Evolutionary conservation across 2,797 vertebrate genomes (phyloP).

Genomic region (Eulemur rubriventer): DNA sequence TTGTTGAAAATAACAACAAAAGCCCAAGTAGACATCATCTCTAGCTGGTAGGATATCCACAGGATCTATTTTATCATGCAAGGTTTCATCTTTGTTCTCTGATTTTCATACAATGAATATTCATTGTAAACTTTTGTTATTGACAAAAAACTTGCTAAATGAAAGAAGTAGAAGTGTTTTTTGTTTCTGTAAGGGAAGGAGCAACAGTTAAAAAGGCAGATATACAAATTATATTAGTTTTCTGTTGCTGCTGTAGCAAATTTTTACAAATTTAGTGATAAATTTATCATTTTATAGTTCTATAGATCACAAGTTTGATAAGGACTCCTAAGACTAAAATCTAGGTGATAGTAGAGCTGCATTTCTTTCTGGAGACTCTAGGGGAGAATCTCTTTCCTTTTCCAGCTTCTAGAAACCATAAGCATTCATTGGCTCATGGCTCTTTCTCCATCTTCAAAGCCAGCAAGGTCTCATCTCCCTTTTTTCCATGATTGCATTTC

Average conservation of each 20-base stretch:
- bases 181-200: neutral
- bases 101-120: neutral
- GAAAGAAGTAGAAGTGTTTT: neutral
- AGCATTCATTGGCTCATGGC: neutral
- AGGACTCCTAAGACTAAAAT: neutral
- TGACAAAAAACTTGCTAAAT: neutral
- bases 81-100: neutral
- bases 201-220: neutral
- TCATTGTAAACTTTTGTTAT: neutral
- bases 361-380: neutral
- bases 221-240: neutral
- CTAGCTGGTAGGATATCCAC: neutral
- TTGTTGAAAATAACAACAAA: neutral
- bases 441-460: neutral
- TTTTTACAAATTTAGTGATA: neutral
- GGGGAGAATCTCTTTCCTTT: neutral
- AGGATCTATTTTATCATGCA: neutral
- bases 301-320: neutral
- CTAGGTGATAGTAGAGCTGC: rapidly evolving
- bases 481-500: neutral
- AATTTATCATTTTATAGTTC: neutral
- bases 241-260: neutral
- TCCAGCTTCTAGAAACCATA: neutral
- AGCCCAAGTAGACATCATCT: neutral
- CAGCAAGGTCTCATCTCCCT: neutral